Percentiles rank a stretch among this genome's conserved stretches.
Evolutionary conservation across 2,797 vertebrate genomes (phyloP).

Genomic region (Anolis apletophallus): DNA sequence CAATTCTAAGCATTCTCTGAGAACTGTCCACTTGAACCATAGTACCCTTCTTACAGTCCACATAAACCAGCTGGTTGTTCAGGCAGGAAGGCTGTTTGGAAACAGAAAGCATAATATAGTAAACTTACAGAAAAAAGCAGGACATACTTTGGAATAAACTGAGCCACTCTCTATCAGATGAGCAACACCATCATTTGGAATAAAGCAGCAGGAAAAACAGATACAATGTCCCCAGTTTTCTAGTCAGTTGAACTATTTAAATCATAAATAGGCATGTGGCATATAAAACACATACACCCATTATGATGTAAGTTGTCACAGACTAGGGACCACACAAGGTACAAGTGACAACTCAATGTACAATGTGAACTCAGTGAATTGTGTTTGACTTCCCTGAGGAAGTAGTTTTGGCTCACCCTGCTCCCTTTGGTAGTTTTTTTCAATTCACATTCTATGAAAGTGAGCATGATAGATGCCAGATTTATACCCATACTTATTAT

Average conservation of each 20-base stretch:
- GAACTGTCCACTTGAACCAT: slow-evolving; percentile 87
- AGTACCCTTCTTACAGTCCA: slow-evolving; percentile 90
- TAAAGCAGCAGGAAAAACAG: background rate
- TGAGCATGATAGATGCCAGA: background rate
- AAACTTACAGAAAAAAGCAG: background rate
- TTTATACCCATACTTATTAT: background rate
- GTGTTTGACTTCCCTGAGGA: too few species aligned
- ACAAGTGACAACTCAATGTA: background rate
- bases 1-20: slow-evolving; percentile 89
- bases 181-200: background rate
- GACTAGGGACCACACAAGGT: background rate
- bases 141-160: background rate
- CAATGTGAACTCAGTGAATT: too few species aligned
- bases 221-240: background rate
- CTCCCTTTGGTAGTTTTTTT: background rate
- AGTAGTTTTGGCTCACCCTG: background rate
- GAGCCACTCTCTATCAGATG: background rate
- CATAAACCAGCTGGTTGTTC: slow-evolving; percentile 89
- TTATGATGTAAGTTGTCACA: background rate
- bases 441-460: background rate
- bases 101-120: slow-evolving; percentile 44
- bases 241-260: background rate
- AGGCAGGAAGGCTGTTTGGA: slow-evolving; percentile 85
- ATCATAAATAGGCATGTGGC: background rate
- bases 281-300: background rate